Evolutionary conservation across 2,888 invertebrate genomes (phyloP).

Genomic region (Odontocolon sp.): DNA sequence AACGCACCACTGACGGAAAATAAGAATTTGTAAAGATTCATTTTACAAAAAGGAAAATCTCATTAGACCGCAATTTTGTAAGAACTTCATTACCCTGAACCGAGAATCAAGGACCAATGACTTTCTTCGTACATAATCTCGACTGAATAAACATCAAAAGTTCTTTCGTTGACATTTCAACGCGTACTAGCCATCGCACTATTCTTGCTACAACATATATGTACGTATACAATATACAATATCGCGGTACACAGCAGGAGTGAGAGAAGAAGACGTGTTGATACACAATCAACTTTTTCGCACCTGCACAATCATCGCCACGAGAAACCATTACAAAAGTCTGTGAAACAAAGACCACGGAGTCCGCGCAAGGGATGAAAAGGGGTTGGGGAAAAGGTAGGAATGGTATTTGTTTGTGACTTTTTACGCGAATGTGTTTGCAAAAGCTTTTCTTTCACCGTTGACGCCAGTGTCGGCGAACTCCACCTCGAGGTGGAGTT

Average conservation of each 20-base stretch:
- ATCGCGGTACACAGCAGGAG: too few relatives aligned
- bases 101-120: conserved; percentile 51
- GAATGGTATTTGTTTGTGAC: conserved; percentile 46
- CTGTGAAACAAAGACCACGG: conserved; percentile 30
- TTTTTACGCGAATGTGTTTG: conserved; percentile 5
- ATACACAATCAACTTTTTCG: not conserved
- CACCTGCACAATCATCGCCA: conserved; percentile 21
- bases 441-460: conserved; percentile 45
- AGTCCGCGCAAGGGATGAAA: not conserved
- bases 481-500: conserved; percentile 1
- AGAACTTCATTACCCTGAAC: not conserved
- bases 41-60: conserved; percentile 12
- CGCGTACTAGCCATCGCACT: not conserved
- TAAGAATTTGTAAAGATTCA: not conserved
- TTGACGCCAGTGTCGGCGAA: conserved; percentile 7
- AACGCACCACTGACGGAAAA: not conserved
- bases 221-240: too few relatives aligned
- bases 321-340: conserved; percentile 52
- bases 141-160: not conserved
- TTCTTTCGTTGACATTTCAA: conserved; percentile 7
- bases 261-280: not conserved
- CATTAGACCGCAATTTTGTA: conserved; percentile 17
- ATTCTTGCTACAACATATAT: conserved; percentile 3
- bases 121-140: not conserved
- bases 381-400: not conserved